Base-by-base conservation (phyloP, 2,797 vertebrate species). In the Gymnoscopelus microlampas region DNA sequence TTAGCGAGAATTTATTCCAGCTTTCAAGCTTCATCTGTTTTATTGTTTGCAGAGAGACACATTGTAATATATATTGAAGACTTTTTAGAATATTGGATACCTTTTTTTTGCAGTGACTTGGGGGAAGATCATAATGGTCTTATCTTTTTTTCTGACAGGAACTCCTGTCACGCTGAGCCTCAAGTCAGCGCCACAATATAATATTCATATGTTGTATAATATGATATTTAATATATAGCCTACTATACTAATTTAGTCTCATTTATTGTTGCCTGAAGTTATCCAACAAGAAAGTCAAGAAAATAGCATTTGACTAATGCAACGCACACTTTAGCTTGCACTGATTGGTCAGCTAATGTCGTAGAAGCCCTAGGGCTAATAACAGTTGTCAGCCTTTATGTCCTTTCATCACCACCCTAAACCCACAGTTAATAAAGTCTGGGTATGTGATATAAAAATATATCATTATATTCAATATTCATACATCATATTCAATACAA, bases 21-120 rank as follows among this genome's bases (percentile, higher is more conserved):
- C 81, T 77, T 74, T 82, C 62, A 66, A 63, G 71, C 73, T 65
- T 72, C 84, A 82, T 88, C 80, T 86, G 80, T 76, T 78, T 66
- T 56, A 69, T 29, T 53, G 72, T 84, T 86, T 83, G 49, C 70
- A 61, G 50, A 53, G 47, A 82, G 69, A 82, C 51, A 71, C 55
- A 75, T 81, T 70, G 81, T 63, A 85, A 88, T 87, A 61, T 79
- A 73, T 73, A 58, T 83, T 75, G 61, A 53, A 59, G 26, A 14
- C 2, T 79, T 86, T 80, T 85, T 32, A 19, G 49, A 79, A 87
- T 83, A 79, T 83, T 73, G 67, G 64, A 79, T 74, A 57, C 19
- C 12, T 62, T 57, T 13, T 51, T 51, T 74, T 57, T 19, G 13
- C 11, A 44, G 60, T 71, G 62, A 71, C 51, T 35, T 51, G 12